A percentile compares a stretch with the other conserved stretches of the same genome.
Conservation (phyloP, 35 echinoderm and acorn worm species). For the Heliocidaris erythrogramma region DNA sequence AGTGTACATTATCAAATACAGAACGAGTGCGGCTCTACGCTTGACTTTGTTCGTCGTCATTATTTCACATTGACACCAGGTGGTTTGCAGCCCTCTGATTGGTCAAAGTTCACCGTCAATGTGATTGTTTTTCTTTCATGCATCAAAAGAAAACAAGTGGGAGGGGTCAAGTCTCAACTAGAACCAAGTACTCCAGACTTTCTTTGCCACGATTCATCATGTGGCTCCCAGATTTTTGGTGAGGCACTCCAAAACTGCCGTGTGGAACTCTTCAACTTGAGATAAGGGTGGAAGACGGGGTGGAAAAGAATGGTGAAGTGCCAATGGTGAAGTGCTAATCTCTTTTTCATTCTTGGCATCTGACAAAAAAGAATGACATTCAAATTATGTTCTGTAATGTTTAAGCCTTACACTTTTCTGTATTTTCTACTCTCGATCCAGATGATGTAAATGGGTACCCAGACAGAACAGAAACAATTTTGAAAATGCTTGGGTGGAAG, state of each 20-base stretch:
- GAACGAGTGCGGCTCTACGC: background rate
- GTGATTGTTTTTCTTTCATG: background rate
- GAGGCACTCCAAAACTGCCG: background rate
- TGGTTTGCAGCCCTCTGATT: background rate
- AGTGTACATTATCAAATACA: background rate
- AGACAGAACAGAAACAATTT: no score
- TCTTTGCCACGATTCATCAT: background rate
- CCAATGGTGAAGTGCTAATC: background rate
- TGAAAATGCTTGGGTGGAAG: no score
- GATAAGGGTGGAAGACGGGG: no score
- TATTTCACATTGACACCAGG: background rate
- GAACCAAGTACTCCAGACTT: background rate
- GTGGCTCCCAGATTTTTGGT: conserved; percentile 6
- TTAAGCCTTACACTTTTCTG: no score
- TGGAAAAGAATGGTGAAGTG: no score
- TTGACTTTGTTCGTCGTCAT: background rate
- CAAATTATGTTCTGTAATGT: background rate
- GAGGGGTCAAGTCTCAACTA: background rate
- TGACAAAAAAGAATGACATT: background rate
- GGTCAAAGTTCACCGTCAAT: background rate
- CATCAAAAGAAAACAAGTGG: background rate
- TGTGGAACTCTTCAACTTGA: background rate
- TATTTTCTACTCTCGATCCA: no score
- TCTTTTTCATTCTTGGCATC: background rate
- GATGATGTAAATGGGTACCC: no score